Conservation (phyloP, 2,113 vertebrate genomes). For the Corythornis cristatus region DNA sequence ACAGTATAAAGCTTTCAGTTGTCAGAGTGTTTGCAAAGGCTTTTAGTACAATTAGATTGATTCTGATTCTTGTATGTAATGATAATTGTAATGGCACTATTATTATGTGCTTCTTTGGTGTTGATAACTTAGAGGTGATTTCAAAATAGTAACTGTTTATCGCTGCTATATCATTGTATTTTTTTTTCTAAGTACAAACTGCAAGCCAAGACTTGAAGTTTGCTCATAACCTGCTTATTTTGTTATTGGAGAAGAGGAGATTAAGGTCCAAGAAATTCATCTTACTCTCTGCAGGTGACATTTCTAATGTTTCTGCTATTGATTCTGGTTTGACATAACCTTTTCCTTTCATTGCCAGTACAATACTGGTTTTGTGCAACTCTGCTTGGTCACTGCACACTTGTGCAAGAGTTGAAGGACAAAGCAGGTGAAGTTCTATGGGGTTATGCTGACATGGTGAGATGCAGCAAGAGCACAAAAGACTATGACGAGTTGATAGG, state of each 20-base stretch:
- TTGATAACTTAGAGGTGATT: neutral
- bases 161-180: neutral
- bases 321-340: slow-evolving; percentile 27
- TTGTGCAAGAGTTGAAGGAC: neutral
- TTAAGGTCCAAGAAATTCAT: slow-evolving; percentile 26
- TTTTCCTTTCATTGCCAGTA: neutral
- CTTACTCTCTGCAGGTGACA: slow-evolving; percentile 20
- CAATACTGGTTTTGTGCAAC: neutral
- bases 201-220: neutral
- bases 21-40: neutral
- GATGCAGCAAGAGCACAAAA: neutral
- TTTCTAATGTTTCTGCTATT: slow-evolving; percentile 22
- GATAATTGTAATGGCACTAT: neutral
- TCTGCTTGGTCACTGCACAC: neutral
- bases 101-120: neutral
- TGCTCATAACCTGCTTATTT: neutral
- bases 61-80: neutral
- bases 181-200: neutral
- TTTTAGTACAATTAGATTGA: slow-evolving; percentile 8
- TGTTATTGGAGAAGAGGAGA: neutral
- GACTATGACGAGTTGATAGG: neutral
- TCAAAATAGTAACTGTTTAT: slow-evolving; percentile 19
- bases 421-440: neutral
- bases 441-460: neutral
- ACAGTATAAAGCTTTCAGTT: neutral